These are phyloP conservation scores for Gobiocypris rarus DNA, from an alignment of 2,113 vertebrate genomes.

Conservation along the genomic window DNA sequence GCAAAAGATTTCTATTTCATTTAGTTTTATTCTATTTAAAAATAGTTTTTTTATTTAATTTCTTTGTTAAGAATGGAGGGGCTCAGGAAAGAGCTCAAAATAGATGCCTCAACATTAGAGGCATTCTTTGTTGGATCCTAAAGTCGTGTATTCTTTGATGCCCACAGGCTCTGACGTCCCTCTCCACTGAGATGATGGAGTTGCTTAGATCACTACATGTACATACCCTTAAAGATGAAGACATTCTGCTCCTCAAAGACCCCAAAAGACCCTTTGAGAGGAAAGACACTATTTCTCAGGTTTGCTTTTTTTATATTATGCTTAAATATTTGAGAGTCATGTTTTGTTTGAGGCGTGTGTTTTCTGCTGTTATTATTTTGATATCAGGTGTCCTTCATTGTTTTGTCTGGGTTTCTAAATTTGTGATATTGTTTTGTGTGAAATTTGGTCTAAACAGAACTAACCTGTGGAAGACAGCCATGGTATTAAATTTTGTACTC, in stretches of 20 bases:
- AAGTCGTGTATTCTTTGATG: slow-evolving; percentile 4
- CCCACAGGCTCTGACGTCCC: slow-evolving; percentile 74
- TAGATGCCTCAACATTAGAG: too few relatives aligned
- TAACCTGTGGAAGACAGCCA: slow-evolving; percentile 44
- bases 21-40: too few relatives aligned
- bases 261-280: slow-evolving; percentile 73
- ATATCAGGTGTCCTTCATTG: slow-evolving; percentile 25
- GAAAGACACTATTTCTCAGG: slow-evolving; percentile 69
- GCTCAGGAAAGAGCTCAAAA: too few relatives aligned
- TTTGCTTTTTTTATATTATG: slow-evolving; percentile 36
- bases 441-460: slow-evolving; percentile 34
- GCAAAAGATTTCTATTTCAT: too few relatives aligned
- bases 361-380: slow-evolving; percentile 29
- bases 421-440: slow-evolving; percentile 38
- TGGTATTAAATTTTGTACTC: slow-evolving; percentile 48
- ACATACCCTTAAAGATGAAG: slow-evolving; percentile 86
- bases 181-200: slow-evolving; percentile 86
- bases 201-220: slow-evolving; percentile 86
- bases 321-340: not conserved
- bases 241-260: slow-evolving; percentile 90
- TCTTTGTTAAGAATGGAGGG: too few relatives aligned
- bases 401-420: slow-evolving; percentile 28
- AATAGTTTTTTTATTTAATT: too few relatives aligned
- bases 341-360: slow-evolving; percentile 22
- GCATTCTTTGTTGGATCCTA: not conserved